Conservation (phyloP, 2,888 invertebrate species). For the Brachypterus glaber region DNA sequence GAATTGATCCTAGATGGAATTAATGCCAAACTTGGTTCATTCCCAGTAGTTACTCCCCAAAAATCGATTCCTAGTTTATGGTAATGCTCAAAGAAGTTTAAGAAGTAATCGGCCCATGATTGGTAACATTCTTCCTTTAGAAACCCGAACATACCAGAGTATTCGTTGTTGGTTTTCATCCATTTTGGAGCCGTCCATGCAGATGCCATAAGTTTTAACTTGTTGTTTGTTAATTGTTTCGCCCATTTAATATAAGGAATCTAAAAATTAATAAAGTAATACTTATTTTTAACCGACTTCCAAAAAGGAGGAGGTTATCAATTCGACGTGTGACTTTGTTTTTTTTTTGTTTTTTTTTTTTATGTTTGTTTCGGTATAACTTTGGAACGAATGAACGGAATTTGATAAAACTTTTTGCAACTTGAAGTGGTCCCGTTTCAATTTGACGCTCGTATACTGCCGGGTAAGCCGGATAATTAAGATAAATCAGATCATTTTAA, state of each 20-base stretch:
- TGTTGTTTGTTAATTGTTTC: slow-evolving; percentile 21
- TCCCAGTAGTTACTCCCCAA: slow-evolving; percentile 81
- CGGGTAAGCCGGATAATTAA: no score
- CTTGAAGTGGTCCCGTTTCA: no score
- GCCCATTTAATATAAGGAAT: slow-evolving; percentile 32
- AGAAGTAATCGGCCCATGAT: slow-evolving; percentile 70
- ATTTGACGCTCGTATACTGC: no score
- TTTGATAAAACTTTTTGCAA: no score
- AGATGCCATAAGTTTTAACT: slow-evolving; percentile 48
- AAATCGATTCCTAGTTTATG: slow-evolving; percentile 52
- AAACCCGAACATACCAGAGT: slow-evolving; percentile 25
- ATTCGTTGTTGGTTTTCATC: slow-evolving; percentile 43
- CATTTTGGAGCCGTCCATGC: slow-evolving; percentile 45
- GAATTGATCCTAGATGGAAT: slow-evolving; percentile 16
- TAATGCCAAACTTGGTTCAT: slow-evolving; percentile 61
- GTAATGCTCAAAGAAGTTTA: slow-evolving; percentile 72
- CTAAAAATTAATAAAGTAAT: no score
- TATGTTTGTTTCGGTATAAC: no score
- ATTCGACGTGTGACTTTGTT: no score
- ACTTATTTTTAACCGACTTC: no score
- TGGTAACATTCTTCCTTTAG: slow-evolving; percentile 48
- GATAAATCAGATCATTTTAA: no score
- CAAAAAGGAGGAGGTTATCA: no score
- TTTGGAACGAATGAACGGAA: no score
- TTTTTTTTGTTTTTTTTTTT: no score